Evolutionary conservation across 2,888 invertebrate species (phyloP).

Genomic region (Lepidochrysops patricia): DNA sequence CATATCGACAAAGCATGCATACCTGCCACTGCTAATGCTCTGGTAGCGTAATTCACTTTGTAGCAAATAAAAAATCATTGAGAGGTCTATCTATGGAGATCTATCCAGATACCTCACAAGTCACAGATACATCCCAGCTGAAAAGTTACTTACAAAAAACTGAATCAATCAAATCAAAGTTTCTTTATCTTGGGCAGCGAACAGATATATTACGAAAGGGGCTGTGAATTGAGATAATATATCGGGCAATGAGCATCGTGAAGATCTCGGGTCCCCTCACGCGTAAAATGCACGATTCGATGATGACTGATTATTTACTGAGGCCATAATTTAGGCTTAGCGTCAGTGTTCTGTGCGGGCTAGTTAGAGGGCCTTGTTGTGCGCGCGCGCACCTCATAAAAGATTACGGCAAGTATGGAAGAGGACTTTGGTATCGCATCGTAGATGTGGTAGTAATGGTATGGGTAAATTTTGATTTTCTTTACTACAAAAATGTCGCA

Average conservation of each 20-base stretch:
- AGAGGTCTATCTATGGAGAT: too few relatives aligned
- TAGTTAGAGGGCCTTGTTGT: slow-evolving; percentile 70
- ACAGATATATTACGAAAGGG: slow-evolving; percentile 1
- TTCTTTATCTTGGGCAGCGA: slow-evolving; percentile 5
- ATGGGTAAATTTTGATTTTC: too few relatives aligned
- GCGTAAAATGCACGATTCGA: slow-evolving; percentile 33
- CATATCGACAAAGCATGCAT: too few relatives aligned
- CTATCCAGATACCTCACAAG: too few relatives aligned
- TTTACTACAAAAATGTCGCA: too few relatives aligned
- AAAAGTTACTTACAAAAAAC: too few relatives aligned
- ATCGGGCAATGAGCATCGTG: slow-evolving; percentile 5
- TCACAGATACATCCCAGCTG: too few relatives aligned
- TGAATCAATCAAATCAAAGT: not conserved
- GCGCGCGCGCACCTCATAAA: slow-evolving; percentile 50
- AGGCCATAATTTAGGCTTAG: slow-evolving; percentile 63
- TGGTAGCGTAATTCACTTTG: too few relatives aligned
- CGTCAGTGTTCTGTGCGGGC: slow-evolving; percentile 53
- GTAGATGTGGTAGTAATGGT: too few relatives aligned
- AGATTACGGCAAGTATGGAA: slow-evolving; percentile 42
- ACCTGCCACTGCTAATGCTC: too few relatives aligned
- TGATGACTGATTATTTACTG: slow-evolving; percentile 55
- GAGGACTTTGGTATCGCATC: slow-evolving; percentile 23
- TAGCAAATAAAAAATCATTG: too few relatives aligned
- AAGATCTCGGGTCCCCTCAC: slow-evolving; percentile 27
- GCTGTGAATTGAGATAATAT: slow-evolving; percentile 13